Evolutionary conservation across 2,888 invertebrate species (phyloP), one percentile per base, ranked within the genome.

Genomic region (Gymnoscelis rufifasciata): DNA sequence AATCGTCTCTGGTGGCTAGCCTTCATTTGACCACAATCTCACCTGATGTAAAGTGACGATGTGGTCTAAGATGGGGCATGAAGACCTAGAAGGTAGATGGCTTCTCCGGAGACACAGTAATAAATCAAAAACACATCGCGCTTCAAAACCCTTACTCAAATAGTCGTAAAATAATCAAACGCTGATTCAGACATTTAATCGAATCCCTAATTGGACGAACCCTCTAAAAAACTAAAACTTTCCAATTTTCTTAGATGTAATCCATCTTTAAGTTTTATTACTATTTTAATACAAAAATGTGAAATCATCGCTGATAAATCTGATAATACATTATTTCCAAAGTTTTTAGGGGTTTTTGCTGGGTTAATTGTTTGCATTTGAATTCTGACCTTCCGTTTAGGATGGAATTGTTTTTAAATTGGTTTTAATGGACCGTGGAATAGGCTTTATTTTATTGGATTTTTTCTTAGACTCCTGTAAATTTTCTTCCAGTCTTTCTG

Each of bases 181-280:
- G 33, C 52, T 35, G 38, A 48, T 48, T 45, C 51, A 56, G 54
- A 44, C 51, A 54, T 43, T 60, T 56, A 61, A 60, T 63, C 54
- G 55, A 47, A 54, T 55, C 55, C 56, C 61, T 68, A 71, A 72
- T 72, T 67, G 67, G 43, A 66, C 53, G 60, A 61, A 64, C 59
- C 62, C 53, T 60, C 63, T 52, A 57, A 63, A 71, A 65, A 69
- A n/a, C n/a, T n/a, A n/a, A n/a, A n/a, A n/a, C n/a, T n/a, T n/a
- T n/a, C n/a, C n/a, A n/a, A n/a, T n/a, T n/a, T n/a, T n/a, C n/a
- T n/a, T n/a, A n/a, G n/a, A n/a, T n/a, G n/a, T n/a, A n/a, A n/a
- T n/a, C n/a, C n/a, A n/a, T n/a, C n/a, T n/a, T n/a, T n/a, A n/a
- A n/a, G n/a, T n/a, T n/a, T n/a, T n/a, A n/a, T n/a, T n/a, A n/a